Evolutionary conservation across 2,113 vertebrate species (phyloP).

Genomic region (Merops nubicus): DNA sequence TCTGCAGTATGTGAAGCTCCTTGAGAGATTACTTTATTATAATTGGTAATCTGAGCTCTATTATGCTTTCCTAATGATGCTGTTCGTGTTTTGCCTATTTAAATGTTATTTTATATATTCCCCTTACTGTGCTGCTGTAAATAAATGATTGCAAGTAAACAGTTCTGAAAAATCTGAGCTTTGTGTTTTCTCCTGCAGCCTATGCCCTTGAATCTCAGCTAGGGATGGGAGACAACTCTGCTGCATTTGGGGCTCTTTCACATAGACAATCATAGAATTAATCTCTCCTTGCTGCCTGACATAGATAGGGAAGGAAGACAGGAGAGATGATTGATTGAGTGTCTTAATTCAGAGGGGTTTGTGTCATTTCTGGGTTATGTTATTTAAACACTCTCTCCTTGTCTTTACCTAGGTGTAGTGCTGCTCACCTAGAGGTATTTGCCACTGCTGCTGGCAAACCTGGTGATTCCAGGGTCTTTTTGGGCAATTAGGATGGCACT

Average conservation of each 20-base stretch:
- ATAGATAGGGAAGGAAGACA: not conserved
- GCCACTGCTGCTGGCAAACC: not conserved
- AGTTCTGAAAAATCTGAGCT: not conserved
- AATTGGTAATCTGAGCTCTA: conserved; percentile 55
- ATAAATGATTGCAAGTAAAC: not conserved
- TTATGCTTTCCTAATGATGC: conserved; percentile 47
- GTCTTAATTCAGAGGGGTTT: not conserved
- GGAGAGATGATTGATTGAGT: rapidly evolving
- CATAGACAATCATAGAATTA: not conserved
- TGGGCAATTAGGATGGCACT: too few relatives aligned
- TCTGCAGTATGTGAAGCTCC: not conserved
- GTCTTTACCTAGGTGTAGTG: not conserved
- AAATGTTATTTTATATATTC: conserved; percentile 27
- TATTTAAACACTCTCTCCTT: not conserved
- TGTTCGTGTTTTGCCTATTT: conserved; percentile 42
- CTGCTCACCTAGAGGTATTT: not conserved
- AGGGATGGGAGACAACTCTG: not conserved
- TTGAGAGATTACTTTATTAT: conserved; percentile 51
- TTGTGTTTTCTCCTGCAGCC: not conserved
- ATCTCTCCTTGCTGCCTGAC: not conserved
- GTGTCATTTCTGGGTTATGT: not conserved
- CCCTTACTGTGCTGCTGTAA: not conserved
- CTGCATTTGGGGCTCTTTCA: not conserved
- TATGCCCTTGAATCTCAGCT: not conserved
- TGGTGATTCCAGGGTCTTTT: not conserved